Base-by-base conservation (phyloP, 1,140 invertebrate species). In the Euura lappo region DNA sequence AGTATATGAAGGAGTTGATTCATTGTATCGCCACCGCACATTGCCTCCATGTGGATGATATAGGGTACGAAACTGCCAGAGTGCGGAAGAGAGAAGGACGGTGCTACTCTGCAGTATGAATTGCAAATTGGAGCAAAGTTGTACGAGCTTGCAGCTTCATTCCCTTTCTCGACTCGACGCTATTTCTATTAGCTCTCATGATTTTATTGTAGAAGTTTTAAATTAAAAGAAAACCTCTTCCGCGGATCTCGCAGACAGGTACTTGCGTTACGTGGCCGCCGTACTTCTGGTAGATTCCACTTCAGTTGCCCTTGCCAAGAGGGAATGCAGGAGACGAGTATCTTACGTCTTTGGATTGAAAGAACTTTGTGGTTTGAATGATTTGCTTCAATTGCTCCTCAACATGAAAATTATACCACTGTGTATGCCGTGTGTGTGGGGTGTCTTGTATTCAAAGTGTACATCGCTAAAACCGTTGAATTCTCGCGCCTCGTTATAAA, bases 141-240 rank as follows among this genome's bases (percentile, higher is more conserved):
- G 51, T 0, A 8, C 51, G 51, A 60, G 51, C 51, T 60, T 60
- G 51, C 8, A 60, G 51, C 51, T 60, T 51, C 47, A 11, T 51
- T 51, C 47, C 47, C 6, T 51, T 51, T 11, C 47, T 51, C 6
- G 47, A 51, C 47, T 51, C 13, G 28, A 28, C 28, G 8, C 51
- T 60, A 60, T 60, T 60, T 60, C 51, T 60, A n/a, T 60, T 60
- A 60, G 51, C 51, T 60, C 51, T n/a, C 51, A 60, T 60, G 51
- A 60, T 60, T 60, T 60, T 60, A 60, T 60, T 60, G 51, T 60
- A 11, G 51, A 60, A 60, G 8, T 60, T 60, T 60, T 60, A 60
- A 60, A 60, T 60, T 60, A 60, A 60, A 60, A 8, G 51, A 60
- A 4, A 60, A 60, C 51, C 13, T n/a, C 8, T 8, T 11, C 10